Conservation (phyloP, 2,113 vertebrate genomes). For the Salminus brasiliensis region DNA sequence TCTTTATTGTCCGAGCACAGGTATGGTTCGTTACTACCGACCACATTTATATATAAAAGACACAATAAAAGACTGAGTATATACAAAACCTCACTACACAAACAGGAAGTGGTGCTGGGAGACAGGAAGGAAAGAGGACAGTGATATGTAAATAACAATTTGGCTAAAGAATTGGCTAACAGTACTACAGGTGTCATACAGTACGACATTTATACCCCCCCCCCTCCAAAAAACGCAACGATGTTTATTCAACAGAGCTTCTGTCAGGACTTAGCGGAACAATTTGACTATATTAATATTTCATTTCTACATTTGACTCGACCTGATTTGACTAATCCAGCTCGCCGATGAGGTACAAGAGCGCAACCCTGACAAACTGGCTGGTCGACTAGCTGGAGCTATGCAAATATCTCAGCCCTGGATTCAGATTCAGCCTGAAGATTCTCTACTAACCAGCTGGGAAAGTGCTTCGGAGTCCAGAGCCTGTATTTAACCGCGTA, state of each 20-base stretch:
- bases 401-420: not conserved
- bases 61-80: slow-evolving; percentile 73
- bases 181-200: slow-evolving; percentile 2
- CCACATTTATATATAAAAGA: slow-evolving; percentile 73
- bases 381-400: slow-evolving; percentile 5
- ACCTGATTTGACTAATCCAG: slow-evolving; percentile 8
- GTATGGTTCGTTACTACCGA: slow-evolving; percentile 57
- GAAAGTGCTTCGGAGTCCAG: slow-evolving; percentile 36
- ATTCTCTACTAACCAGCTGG: not conserved
- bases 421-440: not conserved
- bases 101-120: slow-evolving; percentile 37
- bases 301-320: not conserved
- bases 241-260: not conserved
- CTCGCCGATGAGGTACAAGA: not conserved
- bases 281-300: not conserved
- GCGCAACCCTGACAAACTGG: slow-evolving; percentile 14
- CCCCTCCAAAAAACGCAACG: not conserved
- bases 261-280: not conserved
- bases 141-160: not conserved
- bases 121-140: slow-evolving; percentile 12
- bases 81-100: slow-evolving; percentile 68
- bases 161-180: not conserved
- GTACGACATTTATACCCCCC: not conserved
- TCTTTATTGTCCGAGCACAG: slow-evolving; percentile 72
- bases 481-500: not conserved